These are phyloP conservation scores for Lanius ludovicianus DNA, from an alignment of 2,113 vertebrate genomes.

Conservation along the genomic window DNA sequence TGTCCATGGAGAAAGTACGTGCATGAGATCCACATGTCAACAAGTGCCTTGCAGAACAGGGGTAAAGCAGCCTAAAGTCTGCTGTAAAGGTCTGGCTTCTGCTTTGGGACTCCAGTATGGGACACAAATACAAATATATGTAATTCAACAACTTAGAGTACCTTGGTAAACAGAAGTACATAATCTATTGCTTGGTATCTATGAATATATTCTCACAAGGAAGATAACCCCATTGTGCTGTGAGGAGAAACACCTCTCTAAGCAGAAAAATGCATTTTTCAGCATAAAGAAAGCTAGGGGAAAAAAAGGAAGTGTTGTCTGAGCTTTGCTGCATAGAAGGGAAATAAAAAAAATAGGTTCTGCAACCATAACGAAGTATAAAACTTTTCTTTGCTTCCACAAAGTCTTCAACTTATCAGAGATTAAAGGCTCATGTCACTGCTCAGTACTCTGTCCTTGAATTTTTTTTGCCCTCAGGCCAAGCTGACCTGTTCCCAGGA, in stretches of 20 bases:
- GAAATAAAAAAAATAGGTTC: not conserved
- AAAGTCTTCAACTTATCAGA: not conserved
- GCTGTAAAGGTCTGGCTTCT: not conserved
- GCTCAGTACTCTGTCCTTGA: not conserved
- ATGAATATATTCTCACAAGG: not conserved
- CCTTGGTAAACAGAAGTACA: not conserved
- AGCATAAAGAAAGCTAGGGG: not conserved
- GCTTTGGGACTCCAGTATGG: not conserved
- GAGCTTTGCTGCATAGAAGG: not conserved
- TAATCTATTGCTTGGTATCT: not conserved
- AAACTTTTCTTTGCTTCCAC: not conserved
- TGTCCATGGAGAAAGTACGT: fast-evolving
- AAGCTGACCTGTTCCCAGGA: not conserved
- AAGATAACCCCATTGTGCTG: not conserved
- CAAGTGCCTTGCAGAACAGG: not conserved
- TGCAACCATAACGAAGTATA: not conserved
- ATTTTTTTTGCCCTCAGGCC: not conserved
- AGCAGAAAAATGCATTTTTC: not conserved
- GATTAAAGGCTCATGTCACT: not conserved
- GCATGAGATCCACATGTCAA: not conserved
- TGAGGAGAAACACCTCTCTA: not conserved
- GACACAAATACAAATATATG: not conserved
- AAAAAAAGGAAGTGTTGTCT: not conserved
- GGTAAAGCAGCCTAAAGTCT: not conserved
- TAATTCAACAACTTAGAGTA: not conserved